Conservation (phyloP, 2,888 invertebrate species). For the Lasioglossum villosulum region DNA sequence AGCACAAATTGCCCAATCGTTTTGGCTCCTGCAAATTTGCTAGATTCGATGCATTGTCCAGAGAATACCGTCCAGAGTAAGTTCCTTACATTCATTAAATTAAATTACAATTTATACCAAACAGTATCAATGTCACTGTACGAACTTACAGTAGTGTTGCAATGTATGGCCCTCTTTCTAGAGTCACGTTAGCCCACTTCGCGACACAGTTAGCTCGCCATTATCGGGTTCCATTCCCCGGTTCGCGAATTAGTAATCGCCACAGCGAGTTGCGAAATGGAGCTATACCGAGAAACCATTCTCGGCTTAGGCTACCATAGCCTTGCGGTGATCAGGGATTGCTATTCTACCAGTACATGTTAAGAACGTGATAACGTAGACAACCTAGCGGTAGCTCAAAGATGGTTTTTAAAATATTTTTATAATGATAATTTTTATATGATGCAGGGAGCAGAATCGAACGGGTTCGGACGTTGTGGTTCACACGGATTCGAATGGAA, state of each 20-base stretch:
- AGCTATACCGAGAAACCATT: conserved; percentile 8
- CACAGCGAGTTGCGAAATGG: conserved; percentile 2
- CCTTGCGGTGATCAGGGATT: not conserved
- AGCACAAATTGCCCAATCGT: too few species aligned
- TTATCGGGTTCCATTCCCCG: conserved; percentile 10
- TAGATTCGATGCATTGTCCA: too few species aligned
- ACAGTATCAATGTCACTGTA: too few species aligned
- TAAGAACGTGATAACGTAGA: too few species aligned
- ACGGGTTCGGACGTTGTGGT: conserved; percentile 79
- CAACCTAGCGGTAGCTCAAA: conserved; percentile 18
- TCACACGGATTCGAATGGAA: conserved; percentile 70
- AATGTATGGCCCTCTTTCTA: not conserved
- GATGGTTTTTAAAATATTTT: not conserved
- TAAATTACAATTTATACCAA: too few species aligned
- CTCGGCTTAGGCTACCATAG: not conserved
- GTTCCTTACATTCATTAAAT: too few species aligned
- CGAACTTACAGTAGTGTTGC: not conserved
- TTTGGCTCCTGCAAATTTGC: too few species aligned
- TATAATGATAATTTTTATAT: not conserved
- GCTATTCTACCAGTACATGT: conserved; percentile 39
- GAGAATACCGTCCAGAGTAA: too few species aligned
- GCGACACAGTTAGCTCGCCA: conserved; percentile 20
- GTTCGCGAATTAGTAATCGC: conserved; percentile 17
- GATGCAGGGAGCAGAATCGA: conserved; percentile 72
- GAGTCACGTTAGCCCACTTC: not conserved